Conservation (phyloP, 2,888 invertebrate species). For the Ceratothoa steindachneri region DNA sequence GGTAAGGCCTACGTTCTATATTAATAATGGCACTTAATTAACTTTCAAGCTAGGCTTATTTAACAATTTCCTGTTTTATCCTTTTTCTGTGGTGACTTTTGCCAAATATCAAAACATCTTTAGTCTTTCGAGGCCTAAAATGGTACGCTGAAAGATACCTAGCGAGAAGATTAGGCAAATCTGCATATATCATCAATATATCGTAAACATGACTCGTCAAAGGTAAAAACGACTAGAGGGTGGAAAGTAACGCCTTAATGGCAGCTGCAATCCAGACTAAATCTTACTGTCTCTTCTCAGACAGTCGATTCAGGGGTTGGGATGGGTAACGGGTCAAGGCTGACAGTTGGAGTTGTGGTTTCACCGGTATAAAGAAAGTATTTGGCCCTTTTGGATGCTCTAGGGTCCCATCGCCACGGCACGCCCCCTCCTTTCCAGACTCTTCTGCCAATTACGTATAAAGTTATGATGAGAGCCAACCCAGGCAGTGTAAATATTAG, state of each 20-base stretch:
- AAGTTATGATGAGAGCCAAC: constrained; percentile 39
- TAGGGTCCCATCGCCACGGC: constrained; percentile 44
- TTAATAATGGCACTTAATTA: neutral
- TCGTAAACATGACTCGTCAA: neutral
- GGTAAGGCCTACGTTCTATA: neutral
- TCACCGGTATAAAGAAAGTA: constrained; percentile 47
- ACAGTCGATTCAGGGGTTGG: constrained; percentile 30
- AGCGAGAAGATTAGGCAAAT: too few species aligned
- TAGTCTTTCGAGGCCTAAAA: too few species aligned
- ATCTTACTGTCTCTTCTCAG: too few species aligned
- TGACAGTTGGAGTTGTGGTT: constrained; percentile 35
- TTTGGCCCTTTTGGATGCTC: constrained; percentile 38
- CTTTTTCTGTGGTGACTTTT: too few species aligned
- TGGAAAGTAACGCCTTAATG: neutral
- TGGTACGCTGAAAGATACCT: too few species aligned
- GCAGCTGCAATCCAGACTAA: too few species aligned
- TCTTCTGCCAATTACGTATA: constrained; percentile 40
- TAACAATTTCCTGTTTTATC: too few species aligned
- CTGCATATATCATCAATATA: too few species aligned
- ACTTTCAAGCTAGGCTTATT: too few species aligned
- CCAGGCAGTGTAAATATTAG: constrained; percentile 43
- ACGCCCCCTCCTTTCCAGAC: constrained; percentile 47
- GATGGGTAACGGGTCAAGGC: constrained; percentile 39
- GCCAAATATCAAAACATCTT: too few species aligned
- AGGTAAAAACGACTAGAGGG: neutral